These are phyloP conservation scores for Temnothorax curvispinosus DNA, from an alignment of 1,140 invertebrate genomes.

Conservation along the genomic window DNA sequence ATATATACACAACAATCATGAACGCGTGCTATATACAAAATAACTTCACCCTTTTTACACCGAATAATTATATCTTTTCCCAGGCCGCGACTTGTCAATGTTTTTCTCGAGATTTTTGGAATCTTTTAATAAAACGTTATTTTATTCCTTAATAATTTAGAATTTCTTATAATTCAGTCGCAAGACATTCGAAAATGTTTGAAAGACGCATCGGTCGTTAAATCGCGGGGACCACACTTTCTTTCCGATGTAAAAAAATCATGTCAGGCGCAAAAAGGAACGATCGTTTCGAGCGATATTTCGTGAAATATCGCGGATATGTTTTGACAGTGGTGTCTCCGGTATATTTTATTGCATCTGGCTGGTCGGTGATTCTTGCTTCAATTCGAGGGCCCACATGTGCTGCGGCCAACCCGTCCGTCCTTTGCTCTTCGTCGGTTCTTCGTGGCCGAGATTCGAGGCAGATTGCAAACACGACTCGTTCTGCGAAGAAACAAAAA, in stretches of 20 bases:
- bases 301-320: slow-evolving; percentile 55
- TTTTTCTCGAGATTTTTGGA: not conserved
- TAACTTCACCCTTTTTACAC: not conserved
- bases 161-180: not conserved
- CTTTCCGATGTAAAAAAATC: not conserved
- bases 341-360: slow-evolving; percentile 72
- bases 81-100: not conserved
- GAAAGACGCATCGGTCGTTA: not conserved
- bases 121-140: not conserved
- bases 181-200: not conserved
- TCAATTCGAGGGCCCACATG: slow-evolving; percentile 96
- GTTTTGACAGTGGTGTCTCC: slow-evolving; percentile 50
- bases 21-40: slow-evolving; percentile 41
- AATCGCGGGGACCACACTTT: slow-evolving; percentile 2
- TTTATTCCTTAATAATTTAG: not conserved
- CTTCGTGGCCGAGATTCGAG: slow-evolving; percentile 76
- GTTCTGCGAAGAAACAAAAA: slow-evolving; percentile 76
- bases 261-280: slow-evolving; percentile 38
- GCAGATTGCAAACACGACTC: slow-evolving; percentile 76
- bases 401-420: slow-evolving; percentile 98
- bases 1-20: slow-evolving; percentile 12
- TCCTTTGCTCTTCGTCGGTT: slow-evolving; percentile 88
- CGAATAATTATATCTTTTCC: not conserved
- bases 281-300: slow-evolving; percentile 46
- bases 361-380: slow-evolving; percentile 88